Evolutionary conservation across 2,113 vertebrate species (phyloP).

Genomic region (Zeus faber): DNA sequence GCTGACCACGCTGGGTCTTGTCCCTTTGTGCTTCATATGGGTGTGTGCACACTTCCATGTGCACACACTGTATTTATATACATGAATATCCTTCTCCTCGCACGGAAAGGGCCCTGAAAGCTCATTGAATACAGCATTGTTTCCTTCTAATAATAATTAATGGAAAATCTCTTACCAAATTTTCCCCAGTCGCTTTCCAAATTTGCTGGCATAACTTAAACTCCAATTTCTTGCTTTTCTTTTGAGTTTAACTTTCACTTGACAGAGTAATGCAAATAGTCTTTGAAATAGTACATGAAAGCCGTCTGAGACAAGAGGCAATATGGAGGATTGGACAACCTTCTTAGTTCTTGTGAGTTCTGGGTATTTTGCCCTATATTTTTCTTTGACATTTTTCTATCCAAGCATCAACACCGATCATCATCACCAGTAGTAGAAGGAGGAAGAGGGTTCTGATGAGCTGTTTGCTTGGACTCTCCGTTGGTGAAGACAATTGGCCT

Average conservation of each 20-base stretch:
- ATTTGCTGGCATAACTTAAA: constrained; percentile 12
- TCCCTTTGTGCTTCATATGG: too few species aligned
- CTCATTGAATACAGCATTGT: constrained; percentile 26
- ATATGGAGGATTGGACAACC: too few species aligned
- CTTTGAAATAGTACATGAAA: neutral
- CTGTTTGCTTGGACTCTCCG: constrained; percentile 1
- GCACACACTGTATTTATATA: too few species aligned
- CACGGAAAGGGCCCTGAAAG: constrained; percentile 1
- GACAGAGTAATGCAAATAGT: constrained; percentile 16
- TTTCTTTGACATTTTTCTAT: neutral
- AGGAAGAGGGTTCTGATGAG: neutral
- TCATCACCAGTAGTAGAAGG: constrained; percentile 1
- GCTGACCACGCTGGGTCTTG: too few species aligned
- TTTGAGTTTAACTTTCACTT: neutral
- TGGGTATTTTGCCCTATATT: neutral
- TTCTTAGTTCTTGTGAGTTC: too few species aligned
- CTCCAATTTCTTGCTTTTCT: constrained; percentile 4
- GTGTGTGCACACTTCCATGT: too few species aligned
- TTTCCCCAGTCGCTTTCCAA: constrained; percentile 23
- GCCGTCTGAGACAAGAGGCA: neutral
- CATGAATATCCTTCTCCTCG: too few species aligned
- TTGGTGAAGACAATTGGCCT: constrained; percentile 17
- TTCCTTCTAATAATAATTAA: neutral
- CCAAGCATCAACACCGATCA: neutral
- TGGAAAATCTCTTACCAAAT: constrained; percentile 28